phyloP scores from a whole-genome alignment of 2,113 vertebrate genomes.

The Microtus montanus region DNA sequence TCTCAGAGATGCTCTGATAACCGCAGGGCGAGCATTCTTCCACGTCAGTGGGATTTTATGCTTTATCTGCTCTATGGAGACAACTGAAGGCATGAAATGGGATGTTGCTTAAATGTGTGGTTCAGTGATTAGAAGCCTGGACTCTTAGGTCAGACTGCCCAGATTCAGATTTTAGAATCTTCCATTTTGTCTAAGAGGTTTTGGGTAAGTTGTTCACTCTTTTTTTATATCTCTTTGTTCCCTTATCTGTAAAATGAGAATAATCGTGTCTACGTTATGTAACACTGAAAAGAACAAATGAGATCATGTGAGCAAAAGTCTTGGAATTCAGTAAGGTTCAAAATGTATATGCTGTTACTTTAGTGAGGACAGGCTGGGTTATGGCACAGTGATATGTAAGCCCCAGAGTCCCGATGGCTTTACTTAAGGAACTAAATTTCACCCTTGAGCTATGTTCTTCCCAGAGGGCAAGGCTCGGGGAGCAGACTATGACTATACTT shows the following conservation, averaged over 20 bases:
- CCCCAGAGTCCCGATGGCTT: not conserved
- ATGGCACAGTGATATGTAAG: not conserved
- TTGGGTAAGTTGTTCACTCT: not conserved
- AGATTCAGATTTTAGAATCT: not conserved
- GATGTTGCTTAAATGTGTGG: not conserved
- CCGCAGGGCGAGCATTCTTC: slow-evolving; percentile 29
- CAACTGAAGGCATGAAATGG: not conserved
- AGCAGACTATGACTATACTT: not conserved
- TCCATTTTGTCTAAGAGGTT: not conserved
- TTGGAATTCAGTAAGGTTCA: not conserved
- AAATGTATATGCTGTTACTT: not conserved
- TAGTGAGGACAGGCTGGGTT: not conserved
- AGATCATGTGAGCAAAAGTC: not conserved
- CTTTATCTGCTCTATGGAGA: slow-evolving; percentile 28
- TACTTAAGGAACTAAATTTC: not conserved
- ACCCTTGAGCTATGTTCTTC: not conserved
- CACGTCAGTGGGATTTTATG: not conserved
- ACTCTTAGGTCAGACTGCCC: not conserved
- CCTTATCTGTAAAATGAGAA: not conserved
- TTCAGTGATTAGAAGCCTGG: not conserved
- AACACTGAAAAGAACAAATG: not conserved
- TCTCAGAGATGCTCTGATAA: slow-evolving; percentile 54
- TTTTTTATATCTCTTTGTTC: not conserved
- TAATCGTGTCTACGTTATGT: not conserved
- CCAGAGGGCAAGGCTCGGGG: not conserved